Base-by-base conservation (phyloP, 2,113 vertebrate species). In the Psephotus haematonotus region DNA sequence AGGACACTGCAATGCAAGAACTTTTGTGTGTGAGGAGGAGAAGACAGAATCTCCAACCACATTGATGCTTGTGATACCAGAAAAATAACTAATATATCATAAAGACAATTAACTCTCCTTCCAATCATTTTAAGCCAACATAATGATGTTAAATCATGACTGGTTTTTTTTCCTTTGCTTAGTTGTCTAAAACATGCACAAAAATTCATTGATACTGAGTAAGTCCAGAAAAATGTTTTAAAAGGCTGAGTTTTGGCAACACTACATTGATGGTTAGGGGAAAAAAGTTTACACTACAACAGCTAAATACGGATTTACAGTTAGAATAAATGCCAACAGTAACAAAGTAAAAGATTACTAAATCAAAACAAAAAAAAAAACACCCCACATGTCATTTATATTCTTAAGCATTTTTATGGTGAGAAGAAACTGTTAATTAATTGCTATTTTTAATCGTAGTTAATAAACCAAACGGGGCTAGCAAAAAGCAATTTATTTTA, bases 361-460 rank as follows among this genome's bases (percentile, higher is more conserved):
- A 84, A 94, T 87, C 47, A 75, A 93, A 94, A 70, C 13, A 39
- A 78, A 25, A 50, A 49, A 31, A 53, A 71, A 81, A 77, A 43
- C 39, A 39, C 39, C 14, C 37, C 13, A 49, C 4, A 2, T 17
- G 16, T 33, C 64, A 90, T 88, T 78, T 88, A 82, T 67, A 63
- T 77, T 81, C 71, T 80, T 63, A 67, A 37, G 11, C 49, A 63
- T 43, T 90, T 81, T 77, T 78, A 82, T 18, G 59, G 53, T 35
- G 22, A 85, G 60, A 92, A 88, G 31, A 90, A 90, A 74, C 11
- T 76, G 33, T 37, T 86, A 77, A 88, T 70, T 90, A 86, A 90
- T 74, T 39, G 46, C 10, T 88, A 63, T 22, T 67, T 82, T 83
- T 81, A 95, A 88, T 70, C 37, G 39, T 13, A 6, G 62, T 23